Evolutionary conservation across 2,113 vertebrate genomes (phyloP), one percentile per base, ranked within the genome.

Genomic region (Hipposideros armiger): DNA sequence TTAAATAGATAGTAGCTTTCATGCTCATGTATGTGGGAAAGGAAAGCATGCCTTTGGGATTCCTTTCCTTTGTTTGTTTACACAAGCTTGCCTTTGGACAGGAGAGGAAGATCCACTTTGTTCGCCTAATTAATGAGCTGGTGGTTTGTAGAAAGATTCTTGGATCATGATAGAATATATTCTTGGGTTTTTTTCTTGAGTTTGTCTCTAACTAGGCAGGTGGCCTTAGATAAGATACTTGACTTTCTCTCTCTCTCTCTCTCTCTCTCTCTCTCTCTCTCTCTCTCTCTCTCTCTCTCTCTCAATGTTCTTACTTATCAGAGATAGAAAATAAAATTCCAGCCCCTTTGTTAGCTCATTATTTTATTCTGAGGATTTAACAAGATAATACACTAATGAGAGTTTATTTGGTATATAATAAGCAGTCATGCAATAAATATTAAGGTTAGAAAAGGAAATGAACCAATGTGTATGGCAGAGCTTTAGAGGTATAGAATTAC

Each of bases 11-110:
- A 54, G 73, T 45, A 40, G 26, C 36, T 22, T 87, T 94, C 40
- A 54, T 1, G 28, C n/a, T 58, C 32, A 24, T 50, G 56, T 22
- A 11, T 64, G 9, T 19, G 3, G 19, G 26, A 69, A 80, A 78
- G 47, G 83, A 60, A 67, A 62, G 62, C 62, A 56, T 78, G 64
- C 19, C 10, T 22, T 69, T 83, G 52, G 36, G 24, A 90, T 62
- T 87, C 42, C 7, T 86, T 92, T 78, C 40, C n/a, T 78, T 95
- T 81, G n/a, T 92, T 22, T 47, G 47, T 88, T 94, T 93, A 64
- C 17, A 70, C 36, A 87, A 87, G 84, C 0, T 6, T 96, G 16
- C 20, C 20, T 40, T 66, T 81, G 32, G 19, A 96, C 32, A 81
- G 26, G 20, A 67, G 5, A 90, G 30, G 13, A 80, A 90, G 52